These are phyloP conservation scores for Morinoia aosen DNA, from an alignment of 2,888 invertebrate species.

Conservation along the genomic window DNA sequence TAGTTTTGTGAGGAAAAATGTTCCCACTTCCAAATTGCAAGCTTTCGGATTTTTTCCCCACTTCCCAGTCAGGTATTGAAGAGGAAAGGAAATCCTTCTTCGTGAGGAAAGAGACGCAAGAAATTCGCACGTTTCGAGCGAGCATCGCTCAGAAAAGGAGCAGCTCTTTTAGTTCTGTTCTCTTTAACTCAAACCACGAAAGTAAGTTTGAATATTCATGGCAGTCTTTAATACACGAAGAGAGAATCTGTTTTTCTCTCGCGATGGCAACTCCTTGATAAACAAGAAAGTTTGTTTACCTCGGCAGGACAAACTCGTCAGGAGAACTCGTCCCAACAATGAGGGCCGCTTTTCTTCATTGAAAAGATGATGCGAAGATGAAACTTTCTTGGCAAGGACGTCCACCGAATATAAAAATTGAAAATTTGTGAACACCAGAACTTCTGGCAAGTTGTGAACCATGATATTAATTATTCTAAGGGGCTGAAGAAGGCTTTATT, in stretches of 20 bases:
- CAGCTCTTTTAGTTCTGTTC: background rate
- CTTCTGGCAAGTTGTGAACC: too few relatives aligned
- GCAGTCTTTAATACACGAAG: background rate
- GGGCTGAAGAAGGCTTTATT: too few relatives aligned
- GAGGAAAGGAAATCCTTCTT: too few relatives aligned
- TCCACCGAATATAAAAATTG: too few relatives aligned
- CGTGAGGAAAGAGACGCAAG: background rate
- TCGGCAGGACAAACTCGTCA: background rate
- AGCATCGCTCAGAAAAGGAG: background rate
- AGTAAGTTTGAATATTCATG: background rate
- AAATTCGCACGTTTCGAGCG: background rate
- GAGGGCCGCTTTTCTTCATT: background rate
- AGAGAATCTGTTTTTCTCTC: background rate
- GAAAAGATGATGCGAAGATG: too few relatives aligned
- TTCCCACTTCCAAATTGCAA: too few relatives aligned
- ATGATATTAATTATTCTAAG: too few relatives aligned
- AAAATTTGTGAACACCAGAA: too few relatives aligned
- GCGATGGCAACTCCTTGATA: background rate
- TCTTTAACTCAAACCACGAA: background rate
- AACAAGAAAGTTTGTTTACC: background rate
- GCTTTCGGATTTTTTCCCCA: too few relatives aligned
- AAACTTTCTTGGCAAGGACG: too few relatives aligned
- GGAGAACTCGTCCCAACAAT: background rate
- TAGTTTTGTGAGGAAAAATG: too few relatives aligned
- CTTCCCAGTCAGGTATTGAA: too few relatives aligned